Evolutionary conservation across 2,113 vertebrate genomes (phyloP).

Genomic region (Perca fluviatilis): DNA sequence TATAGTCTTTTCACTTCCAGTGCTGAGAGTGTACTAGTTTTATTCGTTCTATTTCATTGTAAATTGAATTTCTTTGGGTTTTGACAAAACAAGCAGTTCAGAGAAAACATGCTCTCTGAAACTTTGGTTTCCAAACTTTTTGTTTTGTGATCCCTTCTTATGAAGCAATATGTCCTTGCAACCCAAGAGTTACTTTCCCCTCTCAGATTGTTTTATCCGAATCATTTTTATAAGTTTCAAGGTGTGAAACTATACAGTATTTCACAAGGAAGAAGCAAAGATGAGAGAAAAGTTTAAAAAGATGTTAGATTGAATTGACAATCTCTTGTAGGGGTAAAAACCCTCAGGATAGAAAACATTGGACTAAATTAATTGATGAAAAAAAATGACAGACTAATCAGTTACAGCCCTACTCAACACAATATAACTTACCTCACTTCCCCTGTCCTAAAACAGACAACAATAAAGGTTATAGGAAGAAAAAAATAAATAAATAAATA

Average conservation of each 20-base stretch:
- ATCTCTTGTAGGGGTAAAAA: background rate
- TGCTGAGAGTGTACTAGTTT: background rate
- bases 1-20: background rate
- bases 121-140: background rate
- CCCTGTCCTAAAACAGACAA: background rate
- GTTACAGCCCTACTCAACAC: background rate
- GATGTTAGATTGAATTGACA: background rate
- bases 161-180: background rate
- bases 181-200: background rate
- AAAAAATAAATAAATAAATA: too few species aligned
- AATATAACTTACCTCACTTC: background rate
- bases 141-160: background rate
- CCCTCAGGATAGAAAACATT: background rate
- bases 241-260: background rate
- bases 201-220: background rate
- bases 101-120: background rate
- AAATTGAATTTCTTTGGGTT: background rate
- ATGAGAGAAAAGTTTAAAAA: background rate
- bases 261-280: background rate
- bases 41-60: background rate
- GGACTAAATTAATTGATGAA: background rate
- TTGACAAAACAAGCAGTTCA: background rate
- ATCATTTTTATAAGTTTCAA: background rate
- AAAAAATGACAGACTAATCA: background rate
- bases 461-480: background rate